Evolutionary conservation across 2,113 vertebrate species (phyloP).

Genomic region (Proteles cristata): DNA sequence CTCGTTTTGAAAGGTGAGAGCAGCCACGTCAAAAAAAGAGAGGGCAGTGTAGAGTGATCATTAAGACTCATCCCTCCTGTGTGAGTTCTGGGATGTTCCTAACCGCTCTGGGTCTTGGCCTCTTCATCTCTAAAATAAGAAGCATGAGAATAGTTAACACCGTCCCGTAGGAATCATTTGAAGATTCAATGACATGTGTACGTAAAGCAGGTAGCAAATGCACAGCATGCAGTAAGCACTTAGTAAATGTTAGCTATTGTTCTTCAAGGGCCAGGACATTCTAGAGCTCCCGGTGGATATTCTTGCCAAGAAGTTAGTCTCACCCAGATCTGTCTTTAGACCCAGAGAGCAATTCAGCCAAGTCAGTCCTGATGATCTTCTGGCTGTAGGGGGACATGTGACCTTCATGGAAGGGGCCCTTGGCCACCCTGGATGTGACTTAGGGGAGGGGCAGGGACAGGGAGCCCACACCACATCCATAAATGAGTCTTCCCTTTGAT

Average conservation of each 20-base stretch:
- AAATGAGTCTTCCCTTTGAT: conserved; percentile 44
- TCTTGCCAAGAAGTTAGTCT: not conserved
- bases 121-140: not conserved
- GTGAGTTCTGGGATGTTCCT: not conserved
- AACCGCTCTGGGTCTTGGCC: not conserved
- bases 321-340: not conserved
- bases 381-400: not conserved
- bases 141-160: not conserved
- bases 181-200: not conserved
- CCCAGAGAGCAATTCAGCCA: not conserved
- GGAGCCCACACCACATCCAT: not conserved
- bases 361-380: not conserved
- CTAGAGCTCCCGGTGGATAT: not conserved
- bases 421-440: not conserved
- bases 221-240: not conserved
- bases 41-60: accelerated
- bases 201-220: not conserved
- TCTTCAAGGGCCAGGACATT: not conserved
- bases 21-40: not conserved
- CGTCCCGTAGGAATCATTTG: not conserved
- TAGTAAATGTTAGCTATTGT: not conserved
- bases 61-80: not conserved
- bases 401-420: not conserved
- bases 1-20: not conserved
- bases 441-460: not conserved